Conservation (phyloP, 2,888 invertebrate species). For the Leptinotarsa peninsularis region DNA sequence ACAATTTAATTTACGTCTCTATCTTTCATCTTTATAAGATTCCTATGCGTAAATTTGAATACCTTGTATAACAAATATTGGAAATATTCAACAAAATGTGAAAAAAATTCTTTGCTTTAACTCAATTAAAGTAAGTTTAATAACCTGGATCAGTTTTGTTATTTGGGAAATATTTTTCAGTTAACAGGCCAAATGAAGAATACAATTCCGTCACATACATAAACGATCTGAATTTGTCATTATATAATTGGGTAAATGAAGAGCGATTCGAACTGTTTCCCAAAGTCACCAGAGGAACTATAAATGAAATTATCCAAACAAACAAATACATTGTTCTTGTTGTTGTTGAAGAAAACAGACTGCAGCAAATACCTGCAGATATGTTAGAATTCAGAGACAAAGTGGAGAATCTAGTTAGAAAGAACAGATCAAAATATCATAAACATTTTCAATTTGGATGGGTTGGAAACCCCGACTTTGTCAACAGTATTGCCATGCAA, state of each 20-base stretch:
- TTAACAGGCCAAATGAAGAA: constrained; percentile 34
- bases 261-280: constrained; percentile 92
- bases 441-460: constrained; percentile 91
- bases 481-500: constrained; percentile 92
- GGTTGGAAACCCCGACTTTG: constrained; percentile 90
- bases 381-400: constrained; percentile 83
- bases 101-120: too few species aligned
- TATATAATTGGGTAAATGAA: constrained; percentile 88
- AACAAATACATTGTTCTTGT: constrained; percentile 89
- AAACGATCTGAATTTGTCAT: constrained; percentile 74
- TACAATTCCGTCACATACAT: constrained; percentile 57
- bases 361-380: constrained; percentile 82
- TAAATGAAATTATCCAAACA: constrained; percentile 84
- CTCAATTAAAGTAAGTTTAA: too few species aligned
- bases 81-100: too few species aligned
- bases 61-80: too few species aligned
- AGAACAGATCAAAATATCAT: constrained; percentile 82
- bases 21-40: too few species aligned
- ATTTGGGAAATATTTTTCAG: constrained; percentile 30
- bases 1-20: too few species aligned
- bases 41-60: too few species aligned
- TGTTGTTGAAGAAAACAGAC: constrained; percentile 88
- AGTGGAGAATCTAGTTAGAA: constrained; percentile 71
- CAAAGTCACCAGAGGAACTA: constrained; percentile 85
- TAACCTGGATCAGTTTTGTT: background rate